Conservation (phyloP, 2,888 invertebrate species). For the Deroplatys truncata region DNA sequence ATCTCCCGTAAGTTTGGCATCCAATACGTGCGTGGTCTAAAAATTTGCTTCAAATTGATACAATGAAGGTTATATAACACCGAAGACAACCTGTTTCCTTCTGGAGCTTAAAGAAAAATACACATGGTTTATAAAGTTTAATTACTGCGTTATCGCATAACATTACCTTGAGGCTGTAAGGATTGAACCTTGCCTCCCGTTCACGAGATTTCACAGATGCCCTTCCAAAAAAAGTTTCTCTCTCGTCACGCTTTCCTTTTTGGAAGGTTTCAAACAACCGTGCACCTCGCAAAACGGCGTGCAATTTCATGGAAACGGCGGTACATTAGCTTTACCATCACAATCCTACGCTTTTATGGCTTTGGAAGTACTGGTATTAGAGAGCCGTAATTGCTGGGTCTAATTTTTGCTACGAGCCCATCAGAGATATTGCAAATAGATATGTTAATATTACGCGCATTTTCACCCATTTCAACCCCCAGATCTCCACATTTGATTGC, state of each 20-base stretch:
- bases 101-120: too few relatives aligned
- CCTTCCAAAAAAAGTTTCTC: not conserved
- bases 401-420: not conserved
- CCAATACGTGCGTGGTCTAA: too few relatives aligned
- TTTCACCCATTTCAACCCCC: not conserved
- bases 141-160: too few relatives aligned
- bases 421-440: not conserved
- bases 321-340: not conserved
- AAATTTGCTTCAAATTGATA: too few relatives aligned
- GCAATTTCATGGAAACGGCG: not conserved
- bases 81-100: too few relatives aligned
- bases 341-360: not conserved
- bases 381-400: not conserved
- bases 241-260: not conserved
- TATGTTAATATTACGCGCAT: not conserved
- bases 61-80: too few relatives aligned
- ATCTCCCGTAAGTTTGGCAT: too few relatives aligned
- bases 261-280: not conserved
- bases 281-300: too few relatives aligned
- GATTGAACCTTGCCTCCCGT: not conserved
- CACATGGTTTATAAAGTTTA: too few relatives aligned
- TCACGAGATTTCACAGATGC: not conserved
- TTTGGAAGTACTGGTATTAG: not conserved
- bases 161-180: not conserved
- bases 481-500: not conserved